These are phyloP conservation scores for Centruroides vittatus DNA, from an alignment of 1,140 invertebrate genomes.

Conservation along the genomic window DNA sequence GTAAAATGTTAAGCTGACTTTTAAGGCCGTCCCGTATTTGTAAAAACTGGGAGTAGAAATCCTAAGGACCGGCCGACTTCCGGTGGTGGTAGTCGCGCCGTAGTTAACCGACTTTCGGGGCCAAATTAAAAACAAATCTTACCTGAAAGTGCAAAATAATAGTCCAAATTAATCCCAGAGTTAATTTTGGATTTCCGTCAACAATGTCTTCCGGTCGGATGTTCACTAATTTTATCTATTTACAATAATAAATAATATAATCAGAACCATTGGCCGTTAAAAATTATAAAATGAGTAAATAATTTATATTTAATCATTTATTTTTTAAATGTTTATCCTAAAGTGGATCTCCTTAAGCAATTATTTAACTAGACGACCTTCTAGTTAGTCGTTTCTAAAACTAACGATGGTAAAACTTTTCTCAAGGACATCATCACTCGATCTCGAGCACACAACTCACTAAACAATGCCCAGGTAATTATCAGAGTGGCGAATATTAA, in stretches of 20 bases:
- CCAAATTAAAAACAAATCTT: constrained; percentile 14
- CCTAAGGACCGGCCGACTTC: too few species aligned
- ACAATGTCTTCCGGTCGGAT: constrained; percentile 97
- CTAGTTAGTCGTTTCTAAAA: not conserved
- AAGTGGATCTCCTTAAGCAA: not conserved
- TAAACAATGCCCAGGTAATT: too few species aligned
- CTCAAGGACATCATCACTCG: too few species aligned
- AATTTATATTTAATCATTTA: not conserved
- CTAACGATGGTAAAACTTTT: not conserved
- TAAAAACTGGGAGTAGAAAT: too few species aligned
- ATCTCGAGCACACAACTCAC: too few species aligned
- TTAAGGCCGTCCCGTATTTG: too few species aligned
- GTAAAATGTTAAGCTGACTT: too few species aligned
- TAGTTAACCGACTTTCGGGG: too few species aligned
- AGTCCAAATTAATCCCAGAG: constrained; percentile 95
- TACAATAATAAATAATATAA: constrained; percentile 7
- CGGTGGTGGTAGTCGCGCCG: too few species aligned
- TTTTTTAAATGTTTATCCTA: not conserved
- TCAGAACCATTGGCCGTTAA: not conserved
- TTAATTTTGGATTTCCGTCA: constrained; percentile 96
- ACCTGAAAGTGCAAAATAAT: constrained; percentile 98
- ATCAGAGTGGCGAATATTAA: too few species aligned
- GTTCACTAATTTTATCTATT: constrained; percentile 88
- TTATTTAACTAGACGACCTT: too few species aligned
- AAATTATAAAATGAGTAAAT: constrained; percentile 10